phyloP scores from a whole-genome alignment of 2,888 invertebrate genomes.

The Himalopsyche japonica region DNA sequence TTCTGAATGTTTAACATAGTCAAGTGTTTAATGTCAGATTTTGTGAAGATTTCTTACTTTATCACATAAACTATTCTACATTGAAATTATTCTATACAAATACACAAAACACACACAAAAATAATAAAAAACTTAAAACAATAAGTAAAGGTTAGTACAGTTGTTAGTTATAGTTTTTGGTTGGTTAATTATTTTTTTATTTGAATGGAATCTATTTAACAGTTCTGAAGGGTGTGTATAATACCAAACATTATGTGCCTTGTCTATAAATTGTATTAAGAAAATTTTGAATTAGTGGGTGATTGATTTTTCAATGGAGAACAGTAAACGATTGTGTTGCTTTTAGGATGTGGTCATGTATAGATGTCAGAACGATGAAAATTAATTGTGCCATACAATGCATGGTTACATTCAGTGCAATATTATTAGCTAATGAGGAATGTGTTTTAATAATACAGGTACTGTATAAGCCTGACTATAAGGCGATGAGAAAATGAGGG shows the following conservation, averaged over 20 bases:
- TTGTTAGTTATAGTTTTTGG: slow-evolving; percentile 22
- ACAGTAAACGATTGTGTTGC: no score
- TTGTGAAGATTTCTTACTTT: not conserved
- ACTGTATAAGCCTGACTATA: no score
- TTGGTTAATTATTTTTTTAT: slow-evolving; percentile 11
- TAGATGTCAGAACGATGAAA: no score
- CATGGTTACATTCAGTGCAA: no score
- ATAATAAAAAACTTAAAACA: slow-evolving; percentile 17
- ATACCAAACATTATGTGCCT: not conserved
- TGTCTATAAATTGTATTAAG: not conserved
- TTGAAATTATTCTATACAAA: not conserved
- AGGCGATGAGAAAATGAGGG: no score
- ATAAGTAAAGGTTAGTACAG: slow-evolving; percentile 25
- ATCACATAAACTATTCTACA: not conserved
- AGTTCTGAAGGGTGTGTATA: not conserved
- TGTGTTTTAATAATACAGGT: no score
- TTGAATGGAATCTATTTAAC: not conserved
- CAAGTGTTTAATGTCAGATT: not conserved
- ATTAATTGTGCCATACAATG: no score
- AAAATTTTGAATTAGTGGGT: not conserved
- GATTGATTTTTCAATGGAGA: no score
- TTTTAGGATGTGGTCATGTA: no score
- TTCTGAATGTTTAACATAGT: no score
- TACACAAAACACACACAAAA: not conserved
- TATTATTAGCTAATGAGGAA: no score